Conservation (phyloP, 2,113 vertebrate genomes). For the Cariama cristata region DNA sequence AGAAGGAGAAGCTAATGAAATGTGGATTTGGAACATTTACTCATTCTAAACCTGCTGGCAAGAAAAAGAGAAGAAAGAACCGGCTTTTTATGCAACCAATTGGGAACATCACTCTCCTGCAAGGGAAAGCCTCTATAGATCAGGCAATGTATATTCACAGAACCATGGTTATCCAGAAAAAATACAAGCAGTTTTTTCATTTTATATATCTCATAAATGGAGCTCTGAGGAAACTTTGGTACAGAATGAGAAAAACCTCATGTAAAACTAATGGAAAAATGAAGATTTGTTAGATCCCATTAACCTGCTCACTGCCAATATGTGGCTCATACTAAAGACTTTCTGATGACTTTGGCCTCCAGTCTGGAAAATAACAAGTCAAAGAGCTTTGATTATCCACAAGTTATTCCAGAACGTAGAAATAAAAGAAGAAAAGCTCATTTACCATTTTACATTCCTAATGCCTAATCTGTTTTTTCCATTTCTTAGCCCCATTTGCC, state of each 20-base stretch:
- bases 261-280: background rate
- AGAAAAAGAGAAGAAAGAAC: constrained; percentile 1
- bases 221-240: background rate
- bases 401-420: background rate
- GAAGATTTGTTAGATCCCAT: constrained; percentile 17
- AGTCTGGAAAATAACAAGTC: background rate
- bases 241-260: background rate
- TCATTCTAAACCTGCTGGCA: constrained; percentile 18
- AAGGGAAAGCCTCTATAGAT: background rate
- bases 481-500: background rate
- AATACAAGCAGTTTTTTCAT: background rate
- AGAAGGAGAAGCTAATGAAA: constrained; percentile 27
- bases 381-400: background rate
- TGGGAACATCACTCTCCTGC: background rate
- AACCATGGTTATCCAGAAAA: background rate
- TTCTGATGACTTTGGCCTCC: background rate
- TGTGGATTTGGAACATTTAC: constrained; percentile 17
- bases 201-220: background rate
- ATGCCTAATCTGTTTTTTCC: background rate
- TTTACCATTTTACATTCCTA: background rate
- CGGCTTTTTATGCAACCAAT: background rate
- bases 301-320: constrained; percentile 4
- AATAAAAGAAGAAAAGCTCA: background rate
- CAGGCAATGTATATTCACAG: background rate
- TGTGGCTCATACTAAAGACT: background rate